These are phyloP conservation scores for Melieria picta DNA, from an alignment of 2,888 invertebrate genomes.

Conservation along the genomic window DNA sequence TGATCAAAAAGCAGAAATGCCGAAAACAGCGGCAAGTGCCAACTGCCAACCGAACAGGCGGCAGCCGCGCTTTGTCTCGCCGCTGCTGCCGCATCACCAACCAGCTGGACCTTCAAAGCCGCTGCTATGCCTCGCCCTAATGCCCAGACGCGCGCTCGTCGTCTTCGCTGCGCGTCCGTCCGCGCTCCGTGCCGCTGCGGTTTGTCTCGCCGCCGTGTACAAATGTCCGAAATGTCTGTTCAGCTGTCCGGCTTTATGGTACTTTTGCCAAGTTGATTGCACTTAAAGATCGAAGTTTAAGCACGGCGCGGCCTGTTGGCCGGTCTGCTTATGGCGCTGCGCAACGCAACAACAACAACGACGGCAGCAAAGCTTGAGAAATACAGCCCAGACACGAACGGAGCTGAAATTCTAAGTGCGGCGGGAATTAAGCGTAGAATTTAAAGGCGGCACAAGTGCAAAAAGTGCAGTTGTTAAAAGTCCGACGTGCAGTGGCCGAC, in stretches of 20 bases:
- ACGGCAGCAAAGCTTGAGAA: neutral
- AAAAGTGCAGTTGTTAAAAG: no score
- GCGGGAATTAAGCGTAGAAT: constrained; percentile 10
- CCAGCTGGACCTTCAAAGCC: neutral
- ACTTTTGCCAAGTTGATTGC: constrained; percentile 30
- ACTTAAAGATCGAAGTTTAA: constrained; percentile 29
- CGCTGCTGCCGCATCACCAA: constrained; percentile 42
- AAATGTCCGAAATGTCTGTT: constrained; percentile 28
- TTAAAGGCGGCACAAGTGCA: constrained; percentile 13
- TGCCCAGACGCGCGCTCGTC: constrained; percentile 17
- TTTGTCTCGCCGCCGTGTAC: constrained; percentile 1
- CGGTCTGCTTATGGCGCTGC: constrained; percentile 4
- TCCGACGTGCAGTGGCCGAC: no score
- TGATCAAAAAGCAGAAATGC: constrained; percentile 47
- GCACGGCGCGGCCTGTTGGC: neutral
- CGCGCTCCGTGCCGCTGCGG: neutral
- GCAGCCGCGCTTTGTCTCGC: constrained; percentile 24
- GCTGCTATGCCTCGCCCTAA: neutral
- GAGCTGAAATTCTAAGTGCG: constrained; percentile 12
- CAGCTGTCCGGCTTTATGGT: constrained; percentile 21
- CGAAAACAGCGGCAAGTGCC: constrained; percentile 32
- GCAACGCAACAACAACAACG: constrained; percentile 9
- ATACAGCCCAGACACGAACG: neutral
- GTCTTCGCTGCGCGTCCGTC: constrained; percentile 2
- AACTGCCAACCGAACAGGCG: constrained; percentile 35